phyloP scores from a whole-genome alignment of 2,797 vertebrate genomes.

The Heliangelus exortis region DNA sequence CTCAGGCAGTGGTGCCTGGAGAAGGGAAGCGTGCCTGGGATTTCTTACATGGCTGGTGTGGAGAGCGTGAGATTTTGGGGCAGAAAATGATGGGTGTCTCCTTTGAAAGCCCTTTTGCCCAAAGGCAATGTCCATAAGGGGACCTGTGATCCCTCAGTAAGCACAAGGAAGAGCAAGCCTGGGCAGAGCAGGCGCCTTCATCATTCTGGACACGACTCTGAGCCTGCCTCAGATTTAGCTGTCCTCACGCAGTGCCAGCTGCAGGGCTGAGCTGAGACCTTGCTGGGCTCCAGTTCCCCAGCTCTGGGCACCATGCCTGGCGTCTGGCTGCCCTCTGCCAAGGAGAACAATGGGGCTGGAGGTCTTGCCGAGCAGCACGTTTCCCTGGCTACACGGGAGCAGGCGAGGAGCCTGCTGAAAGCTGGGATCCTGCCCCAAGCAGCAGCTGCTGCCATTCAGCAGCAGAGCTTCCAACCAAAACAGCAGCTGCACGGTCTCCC shows the following conservation, averaged over 20 bases:
- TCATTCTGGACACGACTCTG: neutral
- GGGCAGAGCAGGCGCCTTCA: too few species aligned
- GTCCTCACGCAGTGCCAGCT: neutral
- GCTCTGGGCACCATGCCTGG: neutral
- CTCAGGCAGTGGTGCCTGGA: rapidly evolving
- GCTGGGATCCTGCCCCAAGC: rapidly evolving
- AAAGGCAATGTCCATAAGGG: neutral
- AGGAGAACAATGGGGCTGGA: rapidly evolving
- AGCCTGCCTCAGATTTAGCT: neutral
- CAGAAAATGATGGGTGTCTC: neutral
- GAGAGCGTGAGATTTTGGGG: neutral
- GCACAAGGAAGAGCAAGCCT: neutral
- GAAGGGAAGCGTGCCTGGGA: neutral
- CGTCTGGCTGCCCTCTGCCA: neutral
- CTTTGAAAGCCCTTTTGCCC: neutral
- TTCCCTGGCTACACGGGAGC: neutral
- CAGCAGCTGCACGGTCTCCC: neutral
- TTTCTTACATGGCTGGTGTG: neutral
- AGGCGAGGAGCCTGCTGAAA: rapidly evolving
- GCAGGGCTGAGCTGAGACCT: neutral
- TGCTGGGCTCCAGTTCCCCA: neutral
- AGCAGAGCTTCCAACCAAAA: neutral
- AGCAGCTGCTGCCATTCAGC: neutral
- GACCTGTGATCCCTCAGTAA: neutral
- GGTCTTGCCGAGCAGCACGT: rapidly evolving